Conservation (phyloP, 1,140 invertebrate species). For the Arion vulgaris region DNA sequence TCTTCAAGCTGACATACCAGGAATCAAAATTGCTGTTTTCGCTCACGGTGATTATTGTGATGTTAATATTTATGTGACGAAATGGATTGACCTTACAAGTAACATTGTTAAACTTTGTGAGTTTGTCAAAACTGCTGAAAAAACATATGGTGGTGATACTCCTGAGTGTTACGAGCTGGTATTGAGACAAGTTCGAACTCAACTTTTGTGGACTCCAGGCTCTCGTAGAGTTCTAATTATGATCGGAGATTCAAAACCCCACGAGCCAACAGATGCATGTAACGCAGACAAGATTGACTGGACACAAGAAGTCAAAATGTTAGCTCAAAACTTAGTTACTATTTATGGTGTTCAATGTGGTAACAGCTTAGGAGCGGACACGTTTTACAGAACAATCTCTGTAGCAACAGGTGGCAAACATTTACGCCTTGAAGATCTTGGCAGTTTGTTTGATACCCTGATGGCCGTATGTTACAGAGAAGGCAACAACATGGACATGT, state of each 20-base stretch:
- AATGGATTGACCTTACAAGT: conserved; percentile 57
- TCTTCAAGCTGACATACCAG: conserved; percentile 65
- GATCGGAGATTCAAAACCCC: conserved; percentile 68
- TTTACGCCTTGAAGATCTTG: conserved; percentile 49
- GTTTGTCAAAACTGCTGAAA: conserved; percentile 59
- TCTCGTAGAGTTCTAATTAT: conserved; percentile 61
- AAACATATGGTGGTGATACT: conserved; percentile 60
- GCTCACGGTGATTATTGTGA: conserved; percentile 68
- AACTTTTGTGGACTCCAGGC: conserved; percentile 58
- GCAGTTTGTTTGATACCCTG: conserved; percentile 51
- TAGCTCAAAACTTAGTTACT: conserved; percentile 46
- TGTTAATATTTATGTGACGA: conserved; percentile 55
- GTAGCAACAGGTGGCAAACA: conserved; percentile 47
- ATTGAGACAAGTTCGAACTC: conserved; percentile 45
- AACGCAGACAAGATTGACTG: conserved; percentile 63
- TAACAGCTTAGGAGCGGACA: background rate
- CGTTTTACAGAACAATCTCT: conserved; percentile 48
- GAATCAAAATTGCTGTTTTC: conserved; percentile 60
- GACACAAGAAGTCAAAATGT: conserved; percentile 53
- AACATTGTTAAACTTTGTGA: conserved; percentile 54
- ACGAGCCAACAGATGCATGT: conserved; percentile 55
- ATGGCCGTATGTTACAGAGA: conserved; percentile 61
- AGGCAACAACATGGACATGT: background rate
- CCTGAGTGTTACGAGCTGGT: conserved; percentile 68
- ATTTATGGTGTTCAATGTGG: conserved; percentile 53